phyloP scores from a whole-genome alignment of 2,797 vertebrate species.

The Distichodus sexfasciatus region DNA sequence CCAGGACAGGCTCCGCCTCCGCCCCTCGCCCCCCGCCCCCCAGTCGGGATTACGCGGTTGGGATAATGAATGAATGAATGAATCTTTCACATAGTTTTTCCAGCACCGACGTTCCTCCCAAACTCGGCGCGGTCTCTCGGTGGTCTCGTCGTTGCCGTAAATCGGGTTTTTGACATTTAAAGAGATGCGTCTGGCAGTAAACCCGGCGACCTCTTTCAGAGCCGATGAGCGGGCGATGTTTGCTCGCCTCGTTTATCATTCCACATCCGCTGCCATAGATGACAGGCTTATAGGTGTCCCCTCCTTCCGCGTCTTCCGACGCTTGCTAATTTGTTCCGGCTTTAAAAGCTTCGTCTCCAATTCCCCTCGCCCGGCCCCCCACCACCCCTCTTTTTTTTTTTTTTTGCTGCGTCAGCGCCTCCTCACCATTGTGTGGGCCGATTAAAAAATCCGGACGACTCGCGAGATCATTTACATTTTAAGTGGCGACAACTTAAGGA shows the following conservation, averaged over 20 bases:
- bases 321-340: conserved; percentile 52
- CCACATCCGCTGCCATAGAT: conserved; percentile 44
- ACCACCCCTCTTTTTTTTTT: too few species aligned
- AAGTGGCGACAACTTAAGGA: conserved; percentile 56
- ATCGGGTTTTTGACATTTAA: conserved; percentile 28
- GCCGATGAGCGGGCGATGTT: conserved; percentile 51
- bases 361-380: too few species aligned
- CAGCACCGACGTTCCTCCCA: too few species aligned
- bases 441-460: conserved; percentile 53
- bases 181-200: conserved; percentile 49
- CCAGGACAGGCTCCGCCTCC: too few species aligned
- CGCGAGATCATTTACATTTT: conserved; percentile 59
- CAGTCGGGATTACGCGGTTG: too few species aligned
- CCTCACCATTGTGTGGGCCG: conserved; percentile 42
- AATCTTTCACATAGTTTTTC: too few species aligned
- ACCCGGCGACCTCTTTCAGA: conserved; percentile 47
- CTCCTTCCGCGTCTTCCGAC: conserved; percentile 43
- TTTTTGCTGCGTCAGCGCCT: conserved; percentile 43
- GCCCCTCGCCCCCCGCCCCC: too few species aligned
- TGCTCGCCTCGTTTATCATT: conserved; percentile 60
- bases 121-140: too few species aligned
- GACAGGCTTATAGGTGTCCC: conserved; percentile 50
- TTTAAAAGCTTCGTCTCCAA: conserved; percentile 50
- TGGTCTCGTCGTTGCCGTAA: too few species aligned
- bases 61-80: too few species aligned